A percentile compares a stretch with the other conserved stretches of the same genome.
Conservation (phyloP, 2,113 vertebrate species). For the Neolamprologus devosi region DNA sequence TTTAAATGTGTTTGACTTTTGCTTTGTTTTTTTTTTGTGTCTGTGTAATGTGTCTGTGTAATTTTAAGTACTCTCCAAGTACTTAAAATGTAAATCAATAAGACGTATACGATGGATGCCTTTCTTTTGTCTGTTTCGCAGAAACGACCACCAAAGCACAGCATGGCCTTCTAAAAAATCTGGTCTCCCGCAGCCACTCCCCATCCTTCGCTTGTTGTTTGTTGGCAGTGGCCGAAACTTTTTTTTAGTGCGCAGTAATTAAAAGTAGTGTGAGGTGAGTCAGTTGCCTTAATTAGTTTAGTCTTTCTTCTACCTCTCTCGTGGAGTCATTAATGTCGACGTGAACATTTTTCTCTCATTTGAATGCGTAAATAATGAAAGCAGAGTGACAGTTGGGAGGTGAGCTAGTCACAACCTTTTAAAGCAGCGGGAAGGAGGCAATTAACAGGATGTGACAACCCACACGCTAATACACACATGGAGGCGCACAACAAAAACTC, state of each 20-base stretch:
- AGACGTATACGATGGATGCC: not conserved
- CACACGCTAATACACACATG: not conserved
- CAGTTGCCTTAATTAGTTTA: slow-evolving; percentile 54
- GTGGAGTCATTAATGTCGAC: slow-evolving; percentile 64
- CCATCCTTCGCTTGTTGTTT: not conserved
- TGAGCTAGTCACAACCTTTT: slow-evolving; percentile 53
- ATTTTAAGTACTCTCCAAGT: not conserved
- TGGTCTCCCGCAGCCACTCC: not conserved
- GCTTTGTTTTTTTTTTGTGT: not conserved
- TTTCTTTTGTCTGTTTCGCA: not conserved
- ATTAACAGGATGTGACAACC: slow-evolving; percentile 63
- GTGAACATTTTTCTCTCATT: slow-evolving; percentile 65
- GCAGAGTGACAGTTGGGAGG: slow-evolving; percentile 49
- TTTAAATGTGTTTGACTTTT: not conserved
- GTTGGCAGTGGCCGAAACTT: not conserved
- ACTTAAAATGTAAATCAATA: not conserved
- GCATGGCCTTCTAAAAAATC: not conserved
- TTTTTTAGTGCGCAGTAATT: slow-evolving; percentile 1
- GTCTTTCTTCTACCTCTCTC: slow-evolving; percentile 17
- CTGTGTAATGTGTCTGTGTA: not conserved
- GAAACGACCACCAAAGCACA: not conserved
- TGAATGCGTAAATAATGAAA: slow-evolving; percentile 66
- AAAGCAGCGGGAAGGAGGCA: slow-evolving; percentile 52
- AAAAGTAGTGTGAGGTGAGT: slow-evolving; percentile 42
- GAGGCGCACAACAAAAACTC: not conserved